Base-by-base conservation (phyloP, 2,888 invertebrate genomes). In the Tiphia femorata region DNA sequence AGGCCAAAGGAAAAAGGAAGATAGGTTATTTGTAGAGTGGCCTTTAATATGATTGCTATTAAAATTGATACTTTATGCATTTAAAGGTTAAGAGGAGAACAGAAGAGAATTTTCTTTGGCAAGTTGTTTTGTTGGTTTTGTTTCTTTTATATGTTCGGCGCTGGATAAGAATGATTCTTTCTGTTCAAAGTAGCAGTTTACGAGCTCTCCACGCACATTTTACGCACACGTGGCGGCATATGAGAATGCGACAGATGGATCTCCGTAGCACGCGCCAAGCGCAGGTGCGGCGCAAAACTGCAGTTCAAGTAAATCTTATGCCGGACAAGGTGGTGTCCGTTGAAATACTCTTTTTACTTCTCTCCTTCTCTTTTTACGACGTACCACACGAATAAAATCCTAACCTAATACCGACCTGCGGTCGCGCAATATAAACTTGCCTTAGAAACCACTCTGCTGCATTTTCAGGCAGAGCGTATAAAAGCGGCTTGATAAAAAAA, bases 261-360 rank as follows among this genome's bases (percentile, higher is more conserved):
- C 71, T 74, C 57, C 56, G 58, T 62, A 69, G 75, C 76, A 76
- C 76, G 75, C 73, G 76, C 73, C 72, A 60, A 49, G 67, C 66
- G 76, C 76, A 75, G 76, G 76, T 66, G 59, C 47, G 47, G 51
- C n/a, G 54, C 23, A 41, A 37, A 52, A 55, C 44, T 62, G 69
- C 69, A 66, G 63, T 65, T 59, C 62, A 71, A 73, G 67, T 75
- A 76, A 76, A 76, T 76, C 76, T 75, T 76, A n/a, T n/a, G 65
- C 58, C 61, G 68, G 63, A 69, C 68, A 73, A 70, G 62, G 67
- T n/a, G n/a, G n/a, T 62, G 72, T 63, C 58, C 33, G 62, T 57
- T 50, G 56, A 48, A 56, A 3, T 37, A 33, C 43, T 44, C 44
- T 64, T 51, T 19, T 41, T 41, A 23, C 35, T 33, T 20, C 40